Evolutionary conservation across 2,113 vertebrate species (phyloP).

Genomic region (Sapayoa aenigma): DNA sequence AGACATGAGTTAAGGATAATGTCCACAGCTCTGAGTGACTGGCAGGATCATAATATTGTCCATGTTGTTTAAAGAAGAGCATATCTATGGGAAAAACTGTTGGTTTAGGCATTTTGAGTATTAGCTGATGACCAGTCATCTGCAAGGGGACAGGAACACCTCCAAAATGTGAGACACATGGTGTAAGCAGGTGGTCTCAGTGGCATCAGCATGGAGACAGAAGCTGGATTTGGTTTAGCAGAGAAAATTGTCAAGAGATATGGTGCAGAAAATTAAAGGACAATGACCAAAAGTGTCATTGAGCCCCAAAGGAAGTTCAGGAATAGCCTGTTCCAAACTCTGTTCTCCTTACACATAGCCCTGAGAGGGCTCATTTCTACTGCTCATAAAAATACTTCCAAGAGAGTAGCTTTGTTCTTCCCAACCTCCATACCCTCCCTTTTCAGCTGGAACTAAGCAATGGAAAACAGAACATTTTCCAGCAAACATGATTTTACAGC

Average conservation of each 20-base stretch:
- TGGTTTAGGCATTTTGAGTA: not conserved
- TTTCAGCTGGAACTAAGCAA: not conserved
- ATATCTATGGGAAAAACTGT: not conserved
- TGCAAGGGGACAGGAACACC: not conserved
- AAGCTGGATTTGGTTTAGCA: not conserved
- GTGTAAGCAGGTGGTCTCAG: not conserved
- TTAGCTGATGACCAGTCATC: not conserved
- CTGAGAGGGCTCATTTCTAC: not conserved
- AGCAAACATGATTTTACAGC: not conserved
- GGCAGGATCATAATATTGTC: not conserved
- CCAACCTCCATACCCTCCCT: not conserved
- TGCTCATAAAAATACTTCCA: not conserved
- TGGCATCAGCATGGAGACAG: not conserved
- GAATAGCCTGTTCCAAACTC: not conserved
- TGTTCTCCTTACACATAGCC: not conserved
- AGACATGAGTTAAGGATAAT: not conserved
- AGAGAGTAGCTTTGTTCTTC: not conserved
- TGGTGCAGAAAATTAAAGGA: not conserved
- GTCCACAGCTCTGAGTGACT: rapidly evolving
- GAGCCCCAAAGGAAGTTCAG: not conserved
- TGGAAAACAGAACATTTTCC: slow-evolving; percentile 5
- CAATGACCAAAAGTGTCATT: not conserved
- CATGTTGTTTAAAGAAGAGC: not conserved
- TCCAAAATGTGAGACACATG: rapidly evolving
- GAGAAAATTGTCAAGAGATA: not conserved